Base-by-base conservation (phyloP, 2,113 vertebrate species). In the Sceloporus tristichus region DNA sequence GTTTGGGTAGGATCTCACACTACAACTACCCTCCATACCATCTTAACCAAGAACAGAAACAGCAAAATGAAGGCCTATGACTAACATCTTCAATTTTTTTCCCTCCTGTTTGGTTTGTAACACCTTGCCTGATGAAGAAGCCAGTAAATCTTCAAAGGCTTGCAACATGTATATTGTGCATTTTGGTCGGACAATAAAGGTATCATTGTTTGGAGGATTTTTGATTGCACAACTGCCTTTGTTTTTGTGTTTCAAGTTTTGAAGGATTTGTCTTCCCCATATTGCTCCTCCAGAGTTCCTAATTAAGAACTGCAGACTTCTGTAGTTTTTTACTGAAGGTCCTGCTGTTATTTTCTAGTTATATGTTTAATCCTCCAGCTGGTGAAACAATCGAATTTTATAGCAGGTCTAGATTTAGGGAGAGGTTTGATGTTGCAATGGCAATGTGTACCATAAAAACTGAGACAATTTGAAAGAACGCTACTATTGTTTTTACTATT, bases 271-370 rank as follows among this genome's bases (percentile, higher is more conserved):
- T 14, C 42, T 34, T 71, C 29, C 19, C 5, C 53, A 23, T 86
- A 42, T 68, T 73, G 79, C 18, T 82, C 8, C 2, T 70, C 70
- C 74, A 56, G 74, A 65, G 7, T 65, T 62, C 38, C 86, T 87
- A 87, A 71, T 75, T 73, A 87, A 48, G 27, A n/a, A 48, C 13
- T 48, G 4, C 53, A 84, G 77, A 19, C 25, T 56, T 66, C 80
- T 80, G 77, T 42, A 79, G 56, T 79, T 79, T 79, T 79, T 79
- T 86, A 53, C 66, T 25, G 56, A 86, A 78, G 6, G 19, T 53
- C 85, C 48, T 80, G 42, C 38, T 81, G 56, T 65, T 42, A n/a
- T 75, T 74, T 87, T 73, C 29, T 48, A 56, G 21, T 71, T 18
- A 53, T 59, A 65, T 82, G 29, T 18, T 75, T 74, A 87, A 81